Conservation (phyloP, 2,888 invertebrate species). For the Drosophila ezoana region DNA sequence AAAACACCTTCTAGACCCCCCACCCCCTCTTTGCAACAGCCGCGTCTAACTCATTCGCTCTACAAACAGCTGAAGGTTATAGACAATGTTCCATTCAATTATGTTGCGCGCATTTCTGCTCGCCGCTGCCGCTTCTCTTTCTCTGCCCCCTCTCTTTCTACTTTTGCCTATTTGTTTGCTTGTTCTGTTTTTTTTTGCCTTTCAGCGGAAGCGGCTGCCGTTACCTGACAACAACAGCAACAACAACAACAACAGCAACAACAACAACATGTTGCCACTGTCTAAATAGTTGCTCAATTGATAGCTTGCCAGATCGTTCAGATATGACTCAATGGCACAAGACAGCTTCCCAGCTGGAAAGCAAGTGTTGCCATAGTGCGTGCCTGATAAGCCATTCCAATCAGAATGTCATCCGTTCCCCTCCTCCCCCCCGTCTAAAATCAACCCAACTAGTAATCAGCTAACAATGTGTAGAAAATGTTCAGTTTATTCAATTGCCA, state of each 20-base stretch:
- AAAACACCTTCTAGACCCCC: neutral
- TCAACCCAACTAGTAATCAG: constrained; percentile 5
- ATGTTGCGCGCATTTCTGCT: too few species aligned
- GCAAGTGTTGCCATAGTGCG: neutral
- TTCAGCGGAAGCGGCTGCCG: constrained; percentile 67
- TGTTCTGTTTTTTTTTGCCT: constrained; percentile 36
- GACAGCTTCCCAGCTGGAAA: constrained; percentile 45
- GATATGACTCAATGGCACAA: constrained; percentile 42
- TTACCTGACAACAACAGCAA: constrained; percentile 45
- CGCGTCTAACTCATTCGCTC: neutral
- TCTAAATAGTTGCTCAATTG: constrained; percentile 59
- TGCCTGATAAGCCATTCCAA: constrained; percentile 32
- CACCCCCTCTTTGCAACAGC: neutral
- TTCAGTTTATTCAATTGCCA: constrained; percentile 36
- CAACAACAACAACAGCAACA: constrained; percentile 24
- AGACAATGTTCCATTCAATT: constrained; percentile 66
- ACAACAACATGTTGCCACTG: constrained; percentile 63
- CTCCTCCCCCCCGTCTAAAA: neutral
- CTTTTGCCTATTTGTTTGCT: constrained; percentile 28
- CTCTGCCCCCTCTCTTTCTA: neutral
- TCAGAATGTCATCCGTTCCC: neutral
- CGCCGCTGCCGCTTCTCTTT: neutral
- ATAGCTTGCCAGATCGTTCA: constrained; percentile 38
- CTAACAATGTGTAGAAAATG: constrained; percentile 23
- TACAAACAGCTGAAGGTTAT: constrained; percentile 51